Base-by-base conservation (phyloP, 1,140 invertebrate genomes). In the Leptopilina boulardi region DNA sequence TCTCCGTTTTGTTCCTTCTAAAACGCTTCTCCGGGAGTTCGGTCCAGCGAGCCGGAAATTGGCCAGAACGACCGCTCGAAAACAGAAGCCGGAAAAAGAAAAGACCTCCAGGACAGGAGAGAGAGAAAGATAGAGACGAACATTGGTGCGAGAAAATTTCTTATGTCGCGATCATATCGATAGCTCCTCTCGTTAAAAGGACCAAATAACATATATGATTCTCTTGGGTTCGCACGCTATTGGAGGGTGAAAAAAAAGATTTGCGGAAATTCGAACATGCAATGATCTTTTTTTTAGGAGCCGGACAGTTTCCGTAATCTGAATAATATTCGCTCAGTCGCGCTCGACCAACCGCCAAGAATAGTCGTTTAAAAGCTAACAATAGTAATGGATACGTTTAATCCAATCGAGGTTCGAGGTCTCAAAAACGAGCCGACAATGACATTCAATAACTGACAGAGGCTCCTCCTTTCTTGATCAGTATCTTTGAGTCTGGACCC, bases 371-470 rank as follows among this genome's bases (percentile, higher is more conserved):
- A 54, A 78, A 76, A 44, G 34, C 72, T 30, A 38, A 86, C 85
- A 86, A 84, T 86, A 77, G 87, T 89, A 89, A 89, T 87, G 82
- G 86, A 89, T 89, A 89, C 83, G 77, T 88, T 88, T 88, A 89
- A 89, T 89, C 86, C 87, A 89, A 89, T 89, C 88, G 86, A n/a
- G n/a, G 82, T 81, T 77, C 76, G 78, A 79, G 80, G 71, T 59
- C 54, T 72, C 76, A 38, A 73, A 77, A 72, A 71, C 66, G 54
- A 83, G 81, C 77, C 74, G 44, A 83, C 79, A 83, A 81, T 81
- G 80, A 72, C 19, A 73, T 38, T 51, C 47, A 74, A 78, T 81
- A 76, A 77, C 54, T 77, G 80, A 83, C 79, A 77, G 79, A n/a
- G 79, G 78, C 34, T 38, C 34, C n/a, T 70, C 73, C 81, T 83